Evolutionary conservation across 2,797 vertebrate species (phyloP).

Genomic region (Typhlichthys eigenmanni): DNA sequence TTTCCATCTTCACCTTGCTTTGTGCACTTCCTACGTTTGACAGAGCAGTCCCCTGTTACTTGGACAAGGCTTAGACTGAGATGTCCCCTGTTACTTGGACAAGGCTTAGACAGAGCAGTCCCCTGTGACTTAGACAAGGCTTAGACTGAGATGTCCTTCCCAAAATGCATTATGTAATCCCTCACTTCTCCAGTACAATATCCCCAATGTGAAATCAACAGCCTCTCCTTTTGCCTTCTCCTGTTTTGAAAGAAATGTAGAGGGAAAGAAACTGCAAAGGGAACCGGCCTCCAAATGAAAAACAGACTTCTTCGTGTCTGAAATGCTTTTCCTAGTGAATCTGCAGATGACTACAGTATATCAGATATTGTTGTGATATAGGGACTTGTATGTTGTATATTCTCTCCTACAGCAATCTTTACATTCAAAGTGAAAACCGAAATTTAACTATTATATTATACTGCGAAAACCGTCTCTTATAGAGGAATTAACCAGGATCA

Average conservation of each 20-base stretch:
- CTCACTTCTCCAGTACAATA: not conserved
- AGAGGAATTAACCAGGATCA: no score
- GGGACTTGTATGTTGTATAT: constrained; percentile 19
- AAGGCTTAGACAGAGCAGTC: constrained; percentile 10
- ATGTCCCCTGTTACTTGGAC: constrained; percentile 22
- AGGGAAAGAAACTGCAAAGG: constrained; percentile 36
- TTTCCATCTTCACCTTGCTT: constrained; percentile 9
- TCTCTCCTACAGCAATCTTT: constrained; percentile 2
- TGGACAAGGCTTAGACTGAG: not conserved
- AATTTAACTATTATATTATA: constrained; percentile 5
- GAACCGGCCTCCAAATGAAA: constrained; percentile 43
- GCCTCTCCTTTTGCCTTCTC: constrained; percentile 39
- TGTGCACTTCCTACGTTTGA: constrained; percentile 14
- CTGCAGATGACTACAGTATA: constrained; percentile 19
- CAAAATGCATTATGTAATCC: constrained; percentile 51
- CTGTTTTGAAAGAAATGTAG: constrained; percentile 53
- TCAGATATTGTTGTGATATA: constrained; percentile 29
- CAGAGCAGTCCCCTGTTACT: constrained; percentile 9
- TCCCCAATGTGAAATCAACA: constrained; percentile 48
- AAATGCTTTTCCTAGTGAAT: constrained; percentile 42
- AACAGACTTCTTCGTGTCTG: constrained; percentile 42
- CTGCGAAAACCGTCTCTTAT: constrained; percentile 2
- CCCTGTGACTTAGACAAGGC: constrained; percentile 2
- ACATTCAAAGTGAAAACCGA: constrained; percentile 4
- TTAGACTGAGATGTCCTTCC: constrained; percentile 28